phyloP scores from a whole-genome alignment of 2,888 invertebrate genomes.

The Dromius quadrimaculatus region DNA sequence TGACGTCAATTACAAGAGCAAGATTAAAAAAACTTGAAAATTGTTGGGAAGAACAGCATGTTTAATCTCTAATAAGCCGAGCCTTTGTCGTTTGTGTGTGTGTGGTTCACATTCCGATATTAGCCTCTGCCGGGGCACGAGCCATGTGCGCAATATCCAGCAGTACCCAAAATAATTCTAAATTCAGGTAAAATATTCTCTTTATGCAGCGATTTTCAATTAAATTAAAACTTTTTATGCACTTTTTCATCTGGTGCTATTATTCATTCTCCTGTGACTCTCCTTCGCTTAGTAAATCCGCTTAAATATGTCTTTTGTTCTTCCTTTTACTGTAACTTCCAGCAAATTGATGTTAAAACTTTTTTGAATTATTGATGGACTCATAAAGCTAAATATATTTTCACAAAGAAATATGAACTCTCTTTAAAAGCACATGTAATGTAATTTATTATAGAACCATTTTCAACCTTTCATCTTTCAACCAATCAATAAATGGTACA shows the following conservation, averaged over 20 bases:
- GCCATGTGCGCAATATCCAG: slow-evolving; percentile 37
- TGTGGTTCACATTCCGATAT: slow-evolving; percentile 38
- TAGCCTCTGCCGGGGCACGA: slow-evolving; percentile 27
- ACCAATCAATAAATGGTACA: no score
- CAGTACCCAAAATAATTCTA: slow-evolving; percentile 3
- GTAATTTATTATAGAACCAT: no score
- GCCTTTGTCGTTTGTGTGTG: not conserved
- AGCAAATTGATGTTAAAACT: no score
- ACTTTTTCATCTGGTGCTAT: slow-evolving; percentile 22
- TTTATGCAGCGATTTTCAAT: not conserved
- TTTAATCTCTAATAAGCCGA: slow-evolving; percentile 34
- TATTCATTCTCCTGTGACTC: slow-evolving; percentile 37
- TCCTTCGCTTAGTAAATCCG: slow-evolving; percentile 38
- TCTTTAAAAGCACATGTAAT: no score
- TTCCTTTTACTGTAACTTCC: no score
- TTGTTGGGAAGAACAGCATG: not conserved
- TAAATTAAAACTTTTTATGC: slow-evolving; percentile 28
- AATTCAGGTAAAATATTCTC: not conserved
- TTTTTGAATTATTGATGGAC: no score
- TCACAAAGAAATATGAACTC: no score
- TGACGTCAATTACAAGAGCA: slow-evolving; percentile 14
- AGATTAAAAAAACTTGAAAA: slow-evolving; percentile 10
- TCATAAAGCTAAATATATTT: no score
- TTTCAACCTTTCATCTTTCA: no score
- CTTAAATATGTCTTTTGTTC: slow-evolving; percentile 44